Percentiles rank a stretch among this genome's conserved stretches.
These are phyloP conservation scores for Drosophila kohkoa DNA, from an alignment of 1,140 invertebrate species.

Conservation along the genomic window DNA sequence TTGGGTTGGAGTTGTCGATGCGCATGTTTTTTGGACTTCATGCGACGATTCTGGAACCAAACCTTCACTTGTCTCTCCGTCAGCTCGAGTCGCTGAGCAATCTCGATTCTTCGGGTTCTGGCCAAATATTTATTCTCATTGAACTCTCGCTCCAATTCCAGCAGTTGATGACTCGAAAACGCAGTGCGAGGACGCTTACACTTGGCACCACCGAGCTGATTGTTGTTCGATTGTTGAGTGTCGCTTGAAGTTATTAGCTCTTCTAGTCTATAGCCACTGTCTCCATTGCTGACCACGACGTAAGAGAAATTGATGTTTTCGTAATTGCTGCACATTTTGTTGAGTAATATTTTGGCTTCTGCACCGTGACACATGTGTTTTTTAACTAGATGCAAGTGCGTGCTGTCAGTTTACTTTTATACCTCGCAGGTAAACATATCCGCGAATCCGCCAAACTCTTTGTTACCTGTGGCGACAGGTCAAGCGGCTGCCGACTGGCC, in stretches of 20 bases:
- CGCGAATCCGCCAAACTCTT: conserved; percentile 39
- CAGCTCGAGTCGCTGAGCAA: conserved; percentile 90
- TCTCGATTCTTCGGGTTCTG: conserved; percentile 91
- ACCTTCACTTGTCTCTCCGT: conserved; percentile 96
- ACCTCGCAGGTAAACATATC: conserved; percentile 50
- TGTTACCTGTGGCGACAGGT: conserved; percentile 44
- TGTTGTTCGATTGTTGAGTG: background rate
- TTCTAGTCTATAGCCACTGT: background rate
- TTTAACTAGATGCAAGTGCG: conserved; percentile 63
- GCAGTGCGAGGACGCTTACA: conserved; percentile 88
- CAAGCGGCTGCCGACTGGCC: conserved; percentile 21
- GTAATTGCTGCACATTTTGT: conserved; percentile 49
- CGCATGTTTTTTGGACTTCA: conserved; percentile 70
- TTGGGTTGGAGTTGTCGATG: conserved; percentile 21
- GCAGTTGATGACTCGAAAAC: conserved; percentile 91
- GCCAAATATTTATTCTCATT: conserved; percentile 91
- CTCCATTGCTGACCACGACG: conserved; percentile 14
- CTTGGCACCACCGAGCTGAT: conserved; percentile 29
- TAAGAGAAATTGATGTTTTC: conserved; percentile 21
- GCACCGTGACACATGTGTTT: conserved; percentile 53
- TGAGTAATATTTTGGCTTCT: conserved; percentile 28
- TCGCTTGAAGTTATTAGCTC: background rate
- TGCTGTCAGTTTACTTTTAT: conserved; percentile 60
- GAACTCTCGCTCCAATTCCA: conserved; percentile 86
- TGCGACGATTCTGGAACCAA: conserved; percentile 88